Conservation (phyloP, 2,797 vertebrate genomes). For the Hephaestus fuliginosus region DNA sequence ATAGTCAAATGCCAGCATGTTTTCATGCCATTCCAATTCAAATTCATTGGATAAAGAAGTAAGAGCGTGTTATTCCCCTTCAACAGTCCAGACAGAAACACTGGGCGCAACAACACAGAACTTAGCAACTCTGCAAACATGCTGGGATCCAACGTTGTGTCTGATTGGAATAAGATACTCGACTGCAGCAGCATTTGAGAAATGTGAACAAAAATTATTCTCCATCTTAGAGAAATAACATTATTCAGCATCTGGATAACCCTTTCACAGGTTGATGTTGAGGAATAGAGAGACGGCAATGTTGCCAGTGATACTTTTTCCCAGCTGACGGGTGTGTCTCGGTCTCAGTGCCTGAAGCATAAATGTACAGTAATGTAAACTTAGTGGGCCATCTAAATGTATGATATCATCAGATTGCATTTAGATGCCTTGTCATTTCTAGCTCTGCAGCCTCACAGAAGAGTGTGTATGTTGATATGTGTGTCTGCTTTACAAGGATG, state of each 20-base stretch:
- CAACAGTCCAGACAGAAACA: slow-evolving; percentile 81
- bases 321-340: slow-evolving; percentile 49
- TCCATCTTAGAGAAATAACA: slow-evolving; percentile 29
- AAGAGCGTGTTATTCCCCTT: slow-evolving; percentile 82
- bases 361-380: slow-evolving; percentile 59
- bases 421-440: slow-evolving; percentile 65
- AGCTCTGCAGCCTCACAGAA: slow-evolving; percentile 41
- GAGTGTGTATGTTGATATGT: slow-evolving; percentile 8
- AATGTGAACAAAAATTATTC: slow-evolving; percentile 39
- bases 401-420: slow-evolving; percentile 69
- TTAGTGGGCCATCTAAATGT: slow-evolving; percentile 44
- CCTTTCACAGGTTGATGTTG: slow-evolving; percentile 25
- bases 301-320: background rate
- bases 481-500: slow-evolving; percentile 19
- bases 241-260: slow-evolving; percentile 45
- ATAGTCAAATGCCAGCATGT: slow-evolving; percentile 89
- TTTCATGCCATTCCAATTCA: slow-evolving; percentile 88
- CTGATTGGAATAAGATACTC: slow-evolving; percentile 76
- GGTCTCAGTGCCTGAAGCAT: slow-evolving; percentile 14
- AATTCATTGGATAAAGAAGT: slow-evolving; percentile 87
- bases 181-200: slow-evolving; percentile 43
- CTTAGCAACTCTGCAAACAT: slow-evolving; percentile 77
- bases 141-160: slow-evolving; percentile 71
- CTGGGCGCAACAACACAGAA: slow-evolving; percentile 79
- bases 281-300: slow-evolving; percentile 32